Base-by-base conservation (phyloP, 2,797 vertebrate species). In the Anniella stebbinsi region DNA sequence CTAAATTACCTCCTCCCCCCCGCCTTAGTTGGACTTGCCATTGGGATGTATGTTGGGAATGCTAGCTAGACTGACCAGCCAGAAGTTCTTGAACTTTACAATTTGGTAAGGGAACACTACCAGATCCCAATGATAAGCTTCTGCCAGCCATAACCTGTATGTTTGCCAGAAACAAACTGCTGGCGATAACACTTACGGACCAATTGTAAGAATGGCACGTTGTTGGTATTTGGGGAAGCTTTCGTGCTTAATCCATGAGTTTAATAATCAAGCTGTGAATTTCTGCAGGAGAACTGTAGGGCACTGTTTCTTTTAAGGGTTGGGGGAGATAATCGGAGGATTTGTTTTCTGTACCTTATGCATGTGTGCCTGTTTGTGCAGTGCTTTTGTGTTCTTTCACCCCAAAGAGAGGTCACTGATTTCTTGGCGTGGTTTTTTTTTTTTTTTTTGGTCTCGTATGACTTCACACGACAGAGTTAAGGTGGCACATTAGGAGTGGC, bases 101-200 rank as follows among this genome's bases (percentile, higher is more conserved):
- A 70, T 88, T 80, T 60, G 82, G 75, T 80, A 21, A 72, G 4
- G 60, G 54, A 0, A 0, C 0, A 12, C 8, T 0, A 57, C 77
- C 73, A 66, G 90, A 45, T 0, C 0, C 36, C 28, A 25, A 15
- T 25, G 75, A 70, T 41, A 85, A 84, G 63, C 45, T 23, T 70
- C 73, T 67, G 33, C 60, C n/a, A 83, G n/a, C 41, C 21, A 72
- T 80, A 63, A 78, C 66, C 28, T 78, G 13, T 69, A 54, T 15
- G 7, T 72, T 80, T 89, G 25, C 63, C 10, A 28, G 88, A 85
- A 70, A 33, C 78, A 63, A 41, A 57, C n/a, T 38, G n/a, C 25
- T 73, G 70, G 17, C 28, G 23, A 36, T 48, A 75, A 4, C 57
- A 45, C 30, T 80, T 36, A 2, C 4, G 57, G 72, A 17, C 30